These are phyloP conservation scores for Hypomesus transpacificus DNA, from an alignment of 2,113 vertebrate species.

Conservation along the genomic window DNA sequence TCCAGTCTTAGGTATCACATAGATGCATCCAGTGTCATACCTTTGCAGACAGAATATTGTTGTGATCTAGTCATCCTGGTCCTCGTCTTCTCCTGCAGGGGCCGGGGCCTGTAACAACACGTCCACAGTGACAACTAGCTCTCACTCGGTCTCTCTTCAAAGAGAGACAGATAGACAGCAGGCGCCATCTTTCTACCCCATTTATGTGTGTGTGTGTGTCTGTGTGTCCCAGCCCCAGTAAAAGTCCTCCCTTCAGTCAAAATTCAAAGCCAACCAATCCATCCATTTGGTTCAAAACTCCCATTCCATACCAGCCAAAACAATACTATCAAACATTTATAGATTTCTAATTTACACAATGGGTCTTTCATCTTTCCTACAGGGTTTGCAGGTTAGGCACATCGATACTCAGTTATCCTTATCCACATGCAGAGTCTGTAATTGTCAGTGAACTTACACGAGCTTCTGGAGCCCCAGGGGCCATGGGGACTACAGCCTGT, in stretches of 20 bases:
- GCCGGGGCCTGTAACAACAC: conserved; percentile 49
- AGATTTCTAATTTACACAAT: not conserved
- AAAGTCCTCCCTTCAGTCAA: not conserved
- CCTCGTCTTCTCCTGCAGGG: conserved; percentile 23
- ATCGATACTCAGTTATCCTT: no score
- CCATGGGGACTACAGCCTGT: not conserved
- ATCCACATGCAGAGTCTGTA: no score
- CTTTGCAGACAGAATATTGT: not conserved
- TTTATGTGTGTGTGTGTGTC: conserved; percentile 12
- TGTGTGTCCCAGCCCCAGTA: no score
- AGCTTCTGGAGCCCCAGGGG: not conserved
- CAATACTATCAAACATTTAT: conserved; percentile 9
- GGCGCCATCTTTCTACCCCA: conserved; percentile 40
- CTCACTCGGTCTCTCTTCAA: conserved; percentile 25
- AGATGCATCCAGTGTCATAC: conserved; percentile 22
- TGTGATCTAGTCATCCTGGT: conserved; percentile 4
- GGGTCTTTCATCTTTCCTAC: not conserved
- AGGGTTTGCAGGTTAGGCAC: not conserved
- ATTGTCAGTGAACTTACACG: not conserved
- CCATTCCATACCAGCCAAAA: not conserved
- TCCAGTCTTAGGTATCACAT: conserved; percentile 14
- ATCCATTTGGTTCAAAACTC: not conserved
- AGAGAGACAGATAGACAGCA: conserved; percentile 19
- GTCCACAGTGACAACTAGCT: conserved; percentile 6
- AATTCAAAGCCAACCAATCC: not conserved